A percentile compares a stretch with the other conserved stretches of the same genome.
Conservation (phyloP, 2,113 vertebrate genomes). For the Coracopsis vasa region DNA sequence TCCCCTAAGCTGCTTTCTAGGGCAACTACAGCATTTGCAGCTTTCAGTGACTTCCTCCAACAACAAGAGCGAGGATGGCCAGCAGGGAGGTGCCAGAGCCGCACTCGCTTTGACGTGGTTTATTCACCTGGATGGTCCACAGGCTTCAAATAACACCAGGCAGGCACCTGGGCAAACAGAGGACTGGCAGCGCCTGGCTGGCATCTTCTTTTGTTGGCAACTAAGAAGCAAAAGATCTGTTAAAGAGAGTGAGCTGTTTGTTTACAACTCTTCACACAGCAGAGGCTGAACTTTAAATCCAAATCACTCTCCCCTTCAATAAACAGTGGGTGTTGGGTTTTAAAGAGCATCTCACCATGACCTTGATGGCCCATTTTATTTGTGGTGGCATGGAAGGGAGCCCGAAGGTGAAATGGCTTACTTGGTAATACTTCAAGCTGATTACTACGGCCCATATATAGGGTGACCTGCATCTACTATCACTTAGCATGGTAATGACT, state of each 20-base stretch:
- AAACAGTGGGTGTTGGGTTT: background rate
- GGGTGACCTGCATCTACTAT: constrained; percentile 57
- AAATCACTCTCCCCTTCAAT: background rate
- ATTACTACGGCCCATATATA: constrained; percentile 53
- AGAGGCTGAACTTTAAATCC: background rate
- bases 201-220: background rate
- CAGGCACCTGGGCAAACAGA: background rate
- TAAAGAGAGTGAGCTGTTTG: background rate
- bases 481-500: constrained; percentile 52
- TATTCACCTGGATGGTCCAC: background rate
- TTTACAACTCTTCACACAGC: background rate
- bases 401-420: constrained; percentile 51
- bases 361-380: background rate
- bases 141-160: background rate
- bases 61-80: background rate
- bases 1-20: constrained; percentile 6
- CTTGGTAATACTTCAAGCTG: constrained; percentile 46
- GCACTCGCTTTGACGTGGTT: fast-evolving
- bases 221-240: background rate
- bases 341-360: background rate
- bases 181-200: background rate
- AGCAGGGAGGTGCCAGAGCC: background rate
- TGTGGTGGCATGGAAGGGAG: background rate
- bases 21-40: background rate
- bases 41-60: background rate